These are phyloP conservation scores for Labeo rohita DNA, from an alignment of 2,113 vertebrate species.

Conservation along the genomic window DNA sequence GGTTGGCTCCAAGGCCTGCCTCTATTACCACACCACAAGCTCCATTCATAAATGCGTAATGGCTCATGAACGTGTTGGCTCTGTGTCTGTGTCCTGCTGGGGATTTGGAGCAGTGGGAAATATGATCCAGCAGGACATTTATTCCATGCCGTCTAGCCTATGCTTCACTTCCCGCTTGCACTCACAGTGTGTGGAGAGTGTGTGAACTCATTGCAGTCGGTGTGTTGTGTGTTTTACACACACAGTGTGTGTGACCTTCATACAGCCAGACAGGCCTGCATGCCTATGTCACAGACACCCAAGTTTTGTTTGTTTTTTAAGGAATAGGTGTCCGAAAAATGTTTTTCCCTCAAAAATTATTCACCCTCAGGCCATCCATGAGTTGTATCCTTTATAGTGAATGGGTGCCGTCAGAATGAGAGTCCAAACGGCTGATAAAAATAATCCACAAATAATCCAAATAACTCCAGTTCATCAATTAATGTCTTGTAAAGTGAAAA, in stretches of 20 bases:
- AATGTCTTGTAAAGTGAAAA: not conserved
- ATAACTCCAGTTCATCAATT: not conserved
- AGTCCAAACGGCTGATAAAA: no score
- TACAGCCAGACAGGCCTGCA: not conserved
- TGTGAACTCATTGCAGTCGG: constrained; percentile 27
- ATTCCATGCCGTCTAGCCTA: constrained; percentile 29
- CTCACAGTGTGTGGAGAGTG: constrained; percentile 13
- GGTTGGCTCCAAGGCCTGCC: constrained; percentile 35
- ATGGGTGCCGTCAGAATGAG: not conserved
- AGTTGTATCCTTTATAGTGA: not conserved
- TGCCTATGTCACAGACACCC: not conserved
- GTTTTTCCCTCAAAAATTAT: not conserved
- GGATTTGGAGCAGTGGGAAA: constrained; percentile 47
- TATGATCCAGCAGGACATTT: constrained; percentile 41
- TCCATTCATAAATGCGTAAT: constrained; percentile 52
- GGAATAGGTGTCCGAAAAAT: not conserved
- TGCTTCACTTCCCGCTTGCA: constrained; percentile 41
- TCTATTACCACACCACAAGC: constrained; percentile 36
- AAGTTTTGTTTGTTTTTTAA: not conserved
- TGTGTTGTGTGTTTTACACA: constrained; percentile 6
- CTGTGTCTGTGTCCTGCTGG: constrained; percentile 42
- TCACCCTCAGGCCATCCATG: no score
- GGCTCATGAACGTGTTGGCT: constrained; percentile 39
- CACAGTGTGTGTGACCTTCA: not conserved
- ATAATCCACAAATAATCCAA: no score